phyloP scores from a whole-genome alignment of 2,888 invertebrate species.

The Andrena chrysosceles region DNA sequence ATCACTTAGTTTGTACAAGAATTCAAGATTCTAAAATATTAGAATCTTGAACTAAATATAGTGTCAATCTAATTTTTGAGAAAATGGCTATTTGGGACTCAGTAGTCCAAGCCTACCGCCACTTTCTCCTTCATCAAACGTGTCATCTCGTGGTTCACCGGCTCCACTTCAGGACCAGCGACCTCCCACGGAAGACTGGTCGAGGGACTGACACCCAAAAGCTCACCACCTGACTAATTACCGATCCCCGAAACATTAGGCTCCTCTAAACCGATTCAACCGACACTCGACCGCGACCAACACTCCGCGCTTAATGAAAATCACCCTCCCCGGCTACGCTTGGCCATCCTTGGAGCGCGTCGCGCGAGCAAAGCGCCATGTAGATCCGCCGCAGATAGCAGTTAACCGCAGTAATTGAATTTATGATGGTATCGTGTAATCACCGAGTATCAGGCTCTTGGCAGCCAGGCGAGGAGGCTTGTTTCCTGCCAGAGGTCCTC shows the following conservation, averaged over 20 bases:
- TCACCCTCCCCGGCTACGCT: background rate
- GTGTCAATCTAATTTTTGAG: no score
- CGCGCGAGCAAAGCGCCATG: background rate
- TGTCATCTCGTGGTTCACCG: background rate
- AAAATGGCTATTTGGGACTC: no score
- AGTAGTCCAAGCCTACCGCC: no score
- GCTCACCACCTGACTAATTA: constrained; percentile 10
- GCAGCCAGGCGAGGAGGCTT: background rate
- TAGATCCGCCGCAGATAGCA: constrained; percentile 2
- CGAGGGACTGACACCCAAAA: background rate
- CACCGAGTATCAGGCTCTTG: constrained; percentile 14
- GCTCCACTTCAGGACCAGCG: background rate
- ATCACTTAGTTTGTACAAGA: no score
- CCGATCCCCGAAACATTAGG: background rate
- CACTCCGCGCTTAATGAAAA: background rate
- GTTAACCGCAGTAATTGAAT: constrained; percentile 17
- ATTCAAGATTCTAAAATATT: no score
- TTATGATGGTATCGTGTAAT: constrained; percentile 27
- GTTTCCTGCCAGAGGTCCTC: constrained; percentile 11
- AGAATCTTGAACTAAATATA: no score
- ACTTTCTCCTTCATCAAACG: background rate
- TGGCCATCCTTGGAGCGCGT: constrained; percentile 1
- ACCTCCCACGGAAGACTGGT: background rate
- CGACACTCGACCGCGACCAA: background rate
- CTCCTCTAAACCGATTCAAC: background rate